Percentiles rank a stretch among this genome's conserved stretches.
Evolutionary conservation across 2,888 invertebrate species (phyloP).

Genomic region (Zele albiditarsus): DNA sequence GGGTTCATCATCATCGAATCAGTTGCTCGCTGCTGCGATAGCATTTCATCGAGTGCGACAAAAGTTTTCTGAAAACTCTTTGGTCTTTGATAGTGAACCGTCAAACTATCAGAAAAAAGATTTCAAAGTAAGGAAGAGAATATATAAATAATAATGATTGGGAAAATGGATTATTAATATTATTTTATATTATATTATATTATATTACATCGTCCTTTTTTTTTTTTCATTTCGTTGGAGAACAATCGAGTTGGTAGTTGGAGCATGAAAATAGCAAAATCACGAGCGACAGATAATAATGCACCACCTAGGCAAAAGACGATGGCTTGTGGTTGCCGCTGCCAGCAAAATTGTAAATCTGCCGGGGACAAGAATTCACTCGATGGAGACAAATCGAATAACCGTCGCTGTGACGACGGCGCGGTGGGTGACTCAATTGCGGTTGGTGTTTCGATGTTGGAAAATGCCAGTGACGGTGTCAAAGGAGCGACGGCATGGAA

Average conservation of each 20-base stretch:
- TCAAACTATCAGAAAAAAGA: slow-evolving; percentile 9
- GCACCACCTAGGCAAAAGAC: slow-evolving; percentile 22
- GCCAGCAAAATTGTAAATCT: slow-evolving; percentile 44
- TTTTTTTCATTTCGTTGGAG: slow-evolving; percentile 7
- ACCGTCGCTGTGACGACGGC: slow-evolving; percentile 39
- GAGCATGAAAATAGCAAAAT: background rate
- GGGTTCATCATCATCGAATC: too few relatives aligned
- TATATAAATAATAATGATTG: background rate
- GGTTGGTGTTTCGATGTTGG: slow-evolving; percentile 34
- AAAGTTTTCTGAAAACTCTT: too few relatives aligned
- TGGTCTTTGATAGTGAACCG: too few relatives aligned
- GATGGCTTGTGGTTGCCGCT: slow-evolving; percentile 42
- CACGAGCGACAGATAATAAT: slow-evolving; percentile 29
- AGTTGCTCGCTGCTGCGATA: too few relatives aligned
- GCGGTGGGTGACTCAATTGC: slow-evolving; percentile 29
- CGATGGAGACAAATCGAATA: slow-evolving; percentile 38
- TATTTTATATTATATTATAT: background rate
- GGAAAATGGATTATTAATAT: background rate
- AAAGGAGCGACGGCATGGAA: slow-evolving; percentile 22
- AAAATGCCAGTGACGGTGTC: slow-evolving; percentile 27
- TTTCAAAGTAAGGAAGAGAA: background rate
- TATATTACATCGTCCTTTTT: background rate
- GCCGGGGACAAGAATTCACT: slow-evolving; percentile 39
- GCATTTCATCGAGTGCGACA: too few relatives aligned
- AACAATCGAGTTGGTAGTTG: slow-evolving; percentile 21